Conservation (phyloP, 2,113 vertebrate genomes). For the Tetrao urogallus region DNA sequence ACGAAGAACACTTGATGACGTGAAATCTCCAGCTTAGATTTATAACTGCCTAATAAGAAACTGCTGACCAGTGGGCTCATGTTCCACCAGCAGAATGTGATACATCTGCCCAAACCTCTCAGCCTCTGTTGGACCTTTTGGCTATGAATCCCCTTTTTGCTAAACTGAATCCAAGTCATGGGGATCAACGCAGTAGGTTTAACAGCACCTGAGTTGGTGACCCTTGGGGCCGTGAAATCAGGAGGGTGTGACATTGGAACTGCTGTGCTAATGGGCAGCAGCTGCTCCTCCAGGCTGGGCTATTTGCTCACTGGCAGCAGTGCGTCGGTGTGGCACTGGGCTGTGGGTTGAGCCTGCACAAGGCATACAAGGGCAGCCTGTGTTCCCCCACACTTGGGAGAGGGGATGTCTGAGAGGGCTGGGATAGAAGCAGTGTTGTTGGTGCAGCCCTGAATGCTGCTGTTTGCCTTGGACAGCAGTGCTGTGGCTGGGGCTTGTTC, state of each 20-base stretch:
- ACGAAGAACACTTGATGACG: neutral
- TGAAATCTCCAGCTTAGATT: neutral
- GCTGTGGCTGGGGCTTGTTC: neutral
- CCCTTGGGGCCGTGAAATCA: neutral
- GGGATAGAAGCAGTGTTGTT: neutral
- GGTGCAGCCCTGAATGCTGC: neutral
- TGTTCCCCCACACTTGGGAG: neutral
- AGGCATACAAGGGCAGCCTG: constrained; percentile 45
- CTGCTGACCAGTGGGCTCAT: neutral
- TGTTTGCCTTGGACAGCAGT: constrained; percentile 21
- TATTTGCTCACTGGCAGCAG: neutral
- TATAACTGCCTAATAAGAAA: neutral
- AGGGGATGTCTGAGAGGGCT: neutral
- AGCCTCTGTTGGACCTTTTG: accelerated
- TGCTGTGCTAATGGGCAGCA: neutral
- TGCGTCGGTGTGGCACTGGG: accelerated
- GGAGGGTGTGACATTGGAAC: neutral
- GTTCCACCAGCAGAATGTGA: neutral
- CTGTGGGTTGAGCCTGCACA: neutral
- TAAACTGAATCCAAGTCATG: neutral
- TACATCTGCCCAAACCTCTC: neutral
- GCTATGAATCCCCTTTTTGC: neutral
- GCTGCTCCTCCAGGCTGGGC: neutral
- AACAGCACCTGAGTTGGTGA: neutral
- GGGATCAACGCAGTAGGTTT: too few relatives aligned